phyloP scores from a whole-genome alignment of 2,797 vertebrate genomes.

The Falco berigora region DNA sequence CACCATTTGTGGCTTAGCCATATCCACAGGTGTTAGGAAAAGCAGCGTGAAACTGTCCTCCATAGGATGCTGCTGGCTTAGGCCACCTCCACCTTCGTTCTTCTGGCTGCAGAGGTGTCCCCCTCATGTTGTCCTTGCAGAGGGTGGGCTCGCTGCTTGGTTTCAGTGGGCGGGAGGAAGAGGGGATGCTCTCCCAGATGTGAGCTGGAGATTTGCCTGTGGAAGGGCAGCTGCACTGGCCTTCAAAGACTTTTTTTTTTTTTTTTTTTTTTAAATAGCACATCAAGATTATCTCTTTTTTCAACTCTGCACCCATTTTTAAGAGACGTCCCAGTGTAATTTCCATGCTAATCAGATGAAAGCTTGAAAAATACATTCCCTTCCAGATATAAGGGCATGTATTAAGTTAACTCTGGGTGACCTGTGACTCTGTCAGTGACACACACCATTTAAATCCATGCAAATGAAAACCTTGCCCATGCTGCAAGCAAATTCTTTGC shows the following conservation, averaged over 20 bases:
- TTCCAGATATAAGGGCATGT: not conserved
- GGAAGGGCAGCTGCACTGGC: not conserved
- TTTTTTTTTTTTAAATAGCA: not conserved
- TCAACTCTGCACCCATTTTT: not conserved
- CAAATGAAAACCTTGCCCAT: not conserved
- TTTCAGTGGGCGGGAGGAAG: not conserved
- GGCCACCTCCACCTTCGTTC: not conserved
- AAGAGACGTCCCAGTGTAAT: not conserved
- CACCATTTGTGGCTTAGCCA: not conserved
- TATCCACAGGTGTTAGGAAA: not conserved
- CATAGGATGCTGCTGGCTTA: not conserved
- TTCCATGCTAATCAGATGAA: conserved; percentile 21
- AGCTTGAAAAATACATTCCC: not conserved
- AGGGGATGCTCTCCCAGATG: not conserved
- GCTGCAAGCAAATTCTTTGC: not conserved
- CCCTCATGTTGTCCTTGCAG: not conserved
- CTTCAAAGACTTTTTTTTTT: not conserved
- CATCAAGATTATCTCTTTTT: not conserved
- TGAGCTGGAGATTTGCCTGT: not conserved
- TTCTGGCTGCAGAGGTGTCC: not conserved
- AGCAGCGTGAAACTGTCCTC: not conserved
- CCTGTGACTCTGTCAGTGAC: not conserved
- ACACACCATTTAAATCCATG: not conserved
- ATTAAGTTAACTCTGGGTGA: not conserved
- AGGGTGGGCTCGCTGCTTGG: not conserved